Base-by-base conservation (phyloP, 2,113 vertebrate species). In the Capra hircus region DNA sequence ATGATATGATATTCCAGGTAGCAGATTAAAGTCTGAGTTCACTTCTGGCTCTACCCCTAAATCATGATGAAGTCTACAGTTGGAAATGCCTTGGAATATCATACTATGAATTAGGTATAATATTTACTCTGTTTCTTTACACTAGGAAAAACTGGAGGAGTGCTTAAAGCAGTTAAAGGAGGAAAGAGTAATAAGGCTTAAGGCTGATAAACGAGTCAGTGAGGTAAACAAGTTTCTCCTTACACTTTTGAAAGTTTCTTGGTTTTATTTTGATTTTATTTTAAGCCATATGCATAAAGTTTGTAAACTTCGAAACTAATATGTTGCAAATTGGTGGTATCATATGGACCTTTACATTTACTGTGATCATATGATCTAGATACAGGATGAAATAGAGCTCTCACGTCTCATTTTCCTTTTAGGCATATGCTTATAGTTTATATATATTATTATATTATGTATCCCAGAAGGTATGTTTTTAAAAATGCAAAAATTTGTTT, bases 71-170 rank as follows among this genome's bases (percentile, higher is more conserved):
- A 13, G 23, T 89, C 40, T 97, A 2, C 71, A 43, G 16, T 55
- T 95, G 36, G 50, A 84, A 74, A 33, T 62, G 45, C 36, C 95
- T 81, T 86, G 33, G 5, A 30, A 45, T 17, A 21, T 78, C 13
- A 23, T 52, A 21, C 40, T 71, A 6, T 36, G 71, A 94, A 55
- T 60, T 55, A 1, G 52, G 43, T 53, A 50, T 53, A 60, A 55
- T 83, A 57, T 25, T n/a, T 90, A 21, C n/a, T 62, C 53, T 97
- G 71, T 48, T 97, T 33, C 96, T 52, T 98, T 92, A 25, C 81
- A 15, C 94, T 97, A 99, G 99, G 98, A 99, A 98, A 99, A 99
- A 98, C 98, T 99, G 95, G 98, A 99, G 78, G 99, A 99, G 87
- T 99, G 99, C 98, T 98, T 99, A 21, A 96, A 98, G 90, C 99